Evolutionary conservation across 2,113 vertebrate genomes (phyloP).

Genomic region (Thymallus thymallus): DNA sequence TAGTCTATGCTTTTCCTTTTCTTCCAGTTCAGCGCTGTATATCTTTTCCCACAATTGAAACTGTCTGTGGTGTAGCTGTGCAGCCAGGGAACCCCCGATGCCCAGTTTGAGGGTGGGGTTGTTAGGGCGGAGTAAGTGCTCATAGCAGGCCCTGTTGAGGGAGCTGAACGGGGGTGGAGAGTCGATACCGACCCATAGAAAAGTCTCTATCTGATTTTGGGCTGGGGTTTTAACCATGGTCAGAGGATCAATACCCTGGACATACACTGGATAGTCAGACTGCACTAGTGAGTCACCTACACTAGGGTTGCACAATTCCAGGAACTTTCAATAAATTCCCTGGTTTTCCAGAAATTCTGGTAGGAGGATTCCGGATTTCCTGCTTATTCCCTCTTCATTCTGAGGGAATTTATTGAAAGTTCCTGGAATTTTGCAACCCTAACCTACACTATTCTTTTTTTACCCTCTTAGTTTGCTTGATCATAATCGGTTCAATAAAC

Average conservation of each 20-base stretch:
- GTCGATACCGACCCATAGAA: conserved; percentile 33
- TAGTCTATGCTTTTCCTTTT: neutral
- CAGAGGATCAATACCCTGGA: conserved; percentile 10
- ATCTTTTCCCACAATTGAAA: too few relatives aligned
- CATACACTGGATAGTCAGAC: neutral
- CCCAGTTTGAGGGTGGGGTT: neutral
- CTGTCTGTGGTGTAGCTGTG: too few relatives aligned
- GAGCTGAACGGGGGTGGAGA: neutral
- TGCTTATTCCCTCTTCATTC: too few relatives aligned
- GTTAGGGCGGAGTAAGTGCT: conserved; percentile 24
- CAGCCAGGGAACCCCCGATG: neutral
- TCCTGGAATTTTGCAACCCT: too few relatives aligned
- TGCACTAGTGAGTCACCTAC: neutral
- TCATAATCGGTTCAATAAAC: too few relatives aligned
- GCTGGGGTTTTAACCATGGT: neutral
- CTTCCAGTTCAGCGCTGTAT: neutral
- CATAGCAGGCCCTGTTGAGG: conserved; percentile 11
- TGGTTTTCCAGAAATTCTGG: too few relatives aligned
- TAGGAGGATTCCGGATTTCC: too few relatives aligned
- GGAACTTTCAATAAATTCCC: too few relatives aligned
- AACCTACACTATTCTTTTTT: too few relatives aligned
- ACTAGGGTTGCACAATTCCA: too few relatives aligned
- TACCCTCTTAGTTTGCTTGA: too few relatives aligned
- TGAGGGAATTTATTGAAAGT: too few relatives aligned
- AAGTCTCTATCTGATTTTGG: conserved; percentile 25